Base-by-base conservation (phyloP, 2,113 vertebrate genomes). In the Psilopogon haemacephalus region DNA sequence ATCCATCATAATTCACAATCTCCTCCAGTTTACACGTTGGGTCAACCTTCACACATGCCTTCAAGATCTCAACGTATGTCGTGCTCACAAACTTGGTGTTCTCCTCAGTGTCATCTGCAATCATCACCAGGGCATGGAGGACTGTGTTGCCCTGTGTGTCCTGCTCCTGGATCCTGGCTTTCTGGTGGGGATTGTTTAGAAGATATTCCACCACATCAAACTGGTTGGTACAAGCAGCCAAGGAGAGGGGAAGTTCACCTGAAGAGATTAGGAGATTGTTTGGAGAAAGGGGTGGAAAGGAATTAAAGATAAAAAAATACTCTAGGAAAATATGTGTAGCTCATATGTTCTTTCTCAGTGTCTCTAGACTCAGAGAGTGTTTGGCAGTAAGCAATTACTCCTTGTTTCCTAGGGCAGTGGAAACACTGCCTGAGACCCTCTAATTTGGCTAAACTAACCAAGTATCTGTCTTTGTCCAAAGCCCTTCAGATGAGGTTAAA, bases 221-320 rank as follows among this genome's bases (percentile, higher is more conserved):
- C 87, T 99, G 99, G 97, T 99, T 99, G 92, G 99, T 99, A 87
- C 99, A 99, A 21, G 98, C 98, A 8, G 99, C 99, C 97, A 99
- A 95, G 27, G 98, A 99, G 24, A 99, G 97, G 13, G 99, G 99
- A 52, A 99, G 97, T 95, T 99, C 99, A 14, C 99, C 99, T 99
- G 96, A 26, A 72, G 67, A 73, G 24, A 65, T 38, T 5, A 30
- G 38, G 32, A 62, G 8, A 42, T 20, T 18, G 10, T 86, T 87
- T 67, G 46, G 46, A 55, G 6, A 50, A 86, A 63, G 18, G 5
- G 9, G 11, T 17, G 20, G 23, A 19, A 84, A 48, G 67, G 15
- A 50, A 68, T 6, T 9, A 11, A 38, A 23, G 1, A 16, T n/a
- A 63, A 67, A 63, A 71, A 26, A 24, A 12, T 15, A 26, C 26